Base-by-base conservation (phyloP, 2,888 invertebrate species). In the Cerceris ruficornis region DNA sequence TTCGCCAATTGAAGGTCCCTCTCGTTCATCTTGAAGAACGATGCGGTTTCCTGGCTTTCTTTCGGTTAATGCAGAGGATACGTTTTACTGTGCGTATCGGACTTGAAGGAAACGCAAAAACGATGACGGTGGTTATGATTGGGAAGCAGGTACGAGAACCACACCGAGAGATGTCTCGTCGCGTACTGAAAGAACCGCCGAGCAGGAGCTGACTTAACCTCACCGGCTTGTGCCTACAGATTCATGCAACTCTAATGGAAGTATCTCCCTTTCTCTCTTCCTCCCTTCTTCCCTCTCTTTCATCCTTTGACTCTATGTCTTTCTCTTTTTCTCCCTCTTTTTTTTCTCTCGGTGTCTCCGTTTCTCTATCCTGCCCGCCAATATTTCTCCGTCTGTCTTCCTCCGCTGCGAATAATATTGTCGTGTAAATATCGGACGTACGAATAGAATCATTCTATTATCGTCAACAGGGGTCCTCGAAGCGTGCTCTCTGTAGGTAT, bases 1-100 rank as follows among this genome's bases (percentile, higher is more conserved):
- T 95, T 94, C 6, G 96, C 97, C 88, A 96, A 93, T 83, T 95
- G 94, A 77, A 97, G 90, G 91, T 96, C 95, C 90, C 95, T 94
- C 92, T 96, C 96, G 92, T 96, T 95, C 96, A 97, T 95, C 39
- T 15, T 64, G 65, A 11, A 17, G 41, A 9, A 13, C 41, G n/a
- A n/a, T 28, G 8, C 13, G n/a, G 59, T n/a, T 15, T 14, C n/a
- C 39, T 42, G 11, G 42, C 46, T 28, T n/a, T 6, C n/a, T 6
- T 66, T n/a, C 13, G 13, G 13, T 13, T 46, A 43, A 41, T 17
- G 49, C 65, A n/a, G 49, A 54, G 15, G 65, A n/a, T 49, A 28
- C 65, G 54, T n/a, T 39, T 39, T 39, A 7, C 13, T 8, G 7
- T n/a, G 17, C 39, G 43, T 13, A 43, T 17, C 41, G 62, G 39